Base-by-base conservation (phyloP, 2,888 invertebrate genomes). In the Caenorhabditis drosophilae region DNA sequence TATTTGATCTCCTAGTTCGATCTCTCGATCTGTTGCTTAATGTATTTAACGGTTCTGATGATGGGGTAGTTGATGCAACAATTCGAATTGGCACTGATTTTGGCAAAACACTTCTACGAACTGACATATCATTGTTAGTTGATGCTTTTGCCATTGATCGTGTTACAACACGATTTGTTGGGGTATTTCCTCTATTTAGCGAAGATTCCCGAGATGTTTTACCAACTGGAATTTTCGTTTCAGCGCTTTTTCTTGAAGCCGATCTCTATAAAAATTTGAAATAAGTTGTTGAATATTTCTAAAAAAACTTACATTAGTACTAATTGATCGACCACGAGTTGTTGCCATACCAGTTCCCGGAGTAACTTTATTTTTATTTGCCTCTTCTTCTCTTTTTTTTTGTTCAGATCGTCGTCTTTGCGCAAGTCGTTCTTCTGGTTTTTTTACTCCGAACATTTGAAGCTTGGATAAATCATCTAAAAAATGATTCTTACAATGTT, bases 1-100 rank as follows among this genome's bases (percentile, higher is more conserved):
- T 59, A 22, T 64, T 64, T n/a, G 50, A 46, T 11, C 64, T 58
- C 20, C 58, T 53, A n/a, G 64, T 55, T 18, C 64, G 64, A 31
- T 64, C 64, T n/a, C 64, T 44, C 1, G 64, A 64, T 44, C 64
- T 26, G 27, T 55, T 51, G 16, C 36, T 12, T 1, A 35, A 12
- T 2, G 38, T n/a, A 2, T 50, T 47, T 4, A 27, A 16, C 4
- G 9, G 11, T 15, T 38, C 36, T 0, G 53, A 2, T 1, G 57
- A 31, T 2, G 62, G 62, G 0, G 64, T 36, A 31, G 16, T 20
- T 22, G 31, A 16, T 12, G 12, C 47, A 35, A 35, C 34, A 20
- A 3, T 20, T 20, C 15, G 6, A 22, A 16, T 41, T 41, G 23
- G 22, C 20, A 20, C 4, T 11, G 11, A 41, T 23, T 46, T 34